Evolutionary conservation across 1,140 invertebrate species (phyloP).

Genomic region (Helicoverpa armigera): DNA sequence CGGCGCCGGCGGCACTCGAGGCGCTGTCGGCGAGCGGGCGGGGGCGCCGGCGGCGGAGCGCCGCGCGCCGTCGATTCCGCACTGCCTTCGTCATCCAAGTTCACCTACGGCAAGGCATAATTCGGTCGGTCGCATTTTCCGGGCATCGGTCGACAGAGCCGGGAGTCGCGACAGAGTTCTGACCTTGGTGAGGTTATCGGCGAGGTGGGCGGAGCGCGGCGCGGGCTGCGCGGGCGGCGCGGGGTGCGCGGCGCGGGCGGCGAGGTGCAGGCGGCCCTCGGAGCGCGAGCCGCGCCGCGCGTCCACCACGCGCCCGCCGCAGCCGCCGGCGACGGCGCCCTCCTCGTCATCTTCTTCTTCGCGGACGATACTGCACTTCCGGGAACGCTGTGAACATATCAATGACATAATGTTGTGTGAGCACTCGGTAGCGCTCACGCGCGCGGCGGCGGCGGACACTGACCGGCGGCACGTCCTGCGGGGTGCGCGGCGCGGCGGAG

Average conservation of each 20-base stretch:
- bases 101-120: constrained; percentile 66
- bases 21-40: constrained; percentile 67
- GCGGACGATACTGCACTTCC: constrained; percentile 96
- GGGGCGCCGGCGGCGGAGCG: constrained; percentile 63
- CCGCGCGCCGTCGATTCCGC: constrained; percentile 51
- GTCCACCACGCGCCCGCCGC: constrained; percentile 68
- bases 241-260: constrained; percentile 64
- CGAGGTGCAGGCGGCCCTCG: constrained; percentile 83
- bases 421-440: background rate
- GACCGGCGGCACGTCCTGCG: constrained; percentile 88
- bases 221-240: constrained; percentile 46
- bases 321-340: constrained; percentile 82
- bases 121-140: constrained; percentile 6
- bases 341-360: constrained; percentile 94
- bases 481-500: constrained; percentile 70
- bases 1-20: constrained; percentile 86
- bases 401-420: background rate
- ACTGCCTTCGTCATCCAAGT: constrained; percentile 72
- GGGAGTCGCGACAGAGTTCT: background rate
- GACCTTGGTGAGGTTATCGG: constrained; percentile 76
- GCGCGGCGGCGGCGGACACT: constrained; percentile 16
- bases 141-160: background rate
- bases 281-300: constrained; percentile 76
- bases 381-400: constrained; percentile 86
- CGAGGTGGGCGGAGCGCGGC: constrained; percentile 59